Evolutionary conservation across 2,888 invertebrate species (phyloP), one percentile per base, ranked within the genome.

Genomic region (Anarsia innoxiella): DNA sequence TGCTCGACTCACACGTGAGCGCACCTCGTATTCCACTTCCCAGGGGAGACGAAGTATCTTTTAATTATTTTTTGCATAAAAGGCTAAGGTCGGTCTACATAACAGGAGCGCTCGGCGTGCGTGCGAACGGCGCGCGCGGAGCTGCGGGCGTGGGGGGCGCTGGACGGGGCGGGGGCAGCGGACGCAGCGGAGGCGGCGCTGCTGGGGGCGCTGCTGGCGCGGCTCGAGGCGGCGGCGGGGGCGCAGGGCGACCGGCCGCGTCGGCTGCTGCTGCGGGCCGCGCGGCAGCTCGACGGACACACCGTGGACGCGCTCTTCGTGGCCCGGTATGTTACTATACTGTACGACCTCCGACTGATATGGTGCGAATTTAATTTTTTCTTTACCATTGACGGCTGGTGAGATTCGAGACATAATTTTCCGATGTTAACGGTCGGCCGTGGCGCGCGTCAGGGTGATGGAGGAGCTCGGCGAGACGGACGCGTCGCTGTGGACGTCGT

Each of bases 141-240:
- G 44, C 44, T 36, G 36, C 32, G 38, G 23, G 36, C 35, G 27
- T 37, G 37, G 31, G 41, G 33, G 36, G 39, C 40, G n/a, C n/a
- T n/a, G n/a, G n/a, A n/a, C n/a, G n/a, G n/a, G n/a, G n/a, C 42
- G 42, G 43, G 42, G 41, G 37, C 29, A 30, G 71, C 73, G 45
- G 65, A 69, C 25, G 40, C 70, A n/a, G n/a, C n/a, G 15, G 70
- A 72, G 49, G 50, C 6, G 33, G 51, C 49, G 23, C 45, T 41
- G 23, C 45, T 47, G 28, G 54, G 12, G 33, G 53, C 15, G 37
- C 42, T n/a, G 25, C 16, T 42, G 53, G 2, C 6, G 29, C n/a
- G 14, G 5, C 13, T 9, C 14, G 27, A 19, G 19, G 19, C 19
- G 34, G 53, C 13, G 45, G 47, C 43, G 40, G 23, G 44, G 44